Base-by-base conservation (phyloP, 2,797 vertebrate genomes). In the Sternarchorhynchus goeldii region DNA sequence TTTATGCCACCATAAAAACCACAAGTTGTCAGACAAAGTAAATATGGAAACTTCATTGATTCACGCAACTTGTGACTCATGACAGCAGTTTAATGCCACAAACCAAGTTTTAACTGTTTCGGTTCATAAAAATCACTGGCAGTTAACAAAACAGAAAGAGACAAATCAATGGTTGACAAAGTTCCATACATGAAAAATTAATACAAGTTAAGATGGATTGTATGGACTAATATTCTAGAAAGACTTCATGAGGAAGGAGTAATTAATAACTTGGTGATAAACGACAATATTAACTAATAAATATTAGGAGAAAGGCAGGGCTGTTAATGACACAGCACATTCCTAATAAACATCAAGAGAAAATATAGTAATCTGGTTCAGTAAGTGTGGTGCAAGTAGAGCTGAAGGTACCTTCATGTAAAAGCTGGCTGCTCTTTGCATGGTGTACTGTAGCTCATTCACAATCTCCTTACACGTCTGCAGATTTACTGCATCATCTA, bases 371-470 rank as follows among this genome's bases (percentile, higher is more conserved):
- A 25, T 36, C 17, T 29, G 39, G 7, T 8, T 25, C 16, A 55
- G 20, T 0, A 45, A 55, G n/a, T 50, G 20, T 58, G 39, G 14
- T 36, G 20, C 3, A 18, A 58, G 53, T 50, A 57, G n/a, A 55
- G n/a, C 31, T 59, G 2, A 20, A 31, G 80, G 83, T 62, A 93
- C 93, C 91, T 92, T 88, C 14, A 62, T 81, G 80, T 90, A 89
- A 1, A 93, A 82, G 6, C 53, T 68, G 0, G 88, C 58, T 0
- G 91, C 91, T 77, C 76, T 88, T 21, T 85, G 85, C 6, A 89
- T 70, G 2, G 85, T 75, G 59, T 83, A 76, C 17, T 76, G 82
- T 50, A 94, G 85, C 75, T 90, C 87, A 5, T 65, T 71, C 6
- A 90, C 89, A 0, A 88, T 80, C 64, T 87, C 85, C 76, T 87